Percentiles rank a stretch among this genome's conserved stretches.
These are phyloP conservation scores for Nesospiza acunhae DNA, from an alignment of 2,113 vertebrate genomes.

Conservation along the genomic window DNA sequence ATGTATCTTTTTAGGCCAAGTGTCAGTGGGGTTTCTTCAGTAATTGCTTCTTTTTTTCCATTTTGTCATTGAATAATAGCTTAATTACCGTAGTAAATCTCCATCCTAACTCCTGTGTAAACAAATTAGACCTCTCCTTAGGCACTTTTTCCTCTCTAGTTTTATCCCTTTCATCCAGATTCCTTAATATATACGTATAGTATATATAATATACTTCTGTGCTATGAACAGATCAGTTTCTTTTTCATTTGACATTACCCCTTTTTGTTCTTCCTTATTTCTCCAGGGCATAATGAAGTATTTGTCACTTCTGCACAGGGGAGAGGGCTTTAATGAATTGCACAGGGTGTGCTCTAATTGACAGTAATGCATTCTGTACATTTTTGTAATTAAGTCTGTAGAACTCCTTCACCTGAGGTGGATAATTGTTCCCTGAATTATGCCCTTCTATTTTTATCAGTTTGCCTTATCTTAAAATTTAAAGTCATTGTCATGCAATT, in stretches of 20 bases:
- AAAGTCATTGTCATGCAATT: background rate
- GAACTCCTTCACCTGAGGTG: constrained; percentile 41
- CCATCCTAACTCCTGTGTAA: background rate
- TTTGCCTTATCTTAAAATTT: constrained; percentile 17
- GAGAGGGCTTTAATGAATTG: constrained; percentile 51
- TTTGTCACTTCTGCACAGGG: constrained; percentile 12
- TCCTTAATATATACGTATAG: background rate
- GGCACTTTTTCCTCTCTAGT: background rate
- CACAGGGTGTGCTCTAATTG: constrained; percentile 40
- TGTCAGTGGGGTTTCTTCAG: background rate
- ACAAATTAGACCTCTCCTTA: background rate
- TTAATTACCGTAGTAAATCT: constrained; percentile 47
- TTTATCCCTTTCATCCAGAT: background rate
- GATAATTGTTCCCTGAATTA: constrained; percentile 56
- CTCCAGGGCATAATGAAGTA: background rate
- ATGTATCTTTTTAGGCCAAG: background rate
- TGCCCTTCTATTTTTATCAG: constrained; percentile 31
- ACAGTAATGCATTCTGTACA: constrained; percentile 51
- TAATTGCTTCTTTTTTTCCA: constrained; percentile 14
- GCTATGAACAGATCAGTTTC: background rate
- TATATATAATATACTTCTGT: background rate
- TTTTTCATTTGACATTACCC: constrained; percentile 9
- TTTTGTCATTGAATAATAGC: constrained; percentile 55
- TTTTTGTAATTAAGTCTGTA: constrained; percentile 61
- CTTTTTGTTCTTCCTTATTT: constrained; percentile 35